These are phyloP conservation scores for Dasypus novemcinctus DNA, from an alignment of 2,113 vertebrate genomes.

Conservation along the genomic window DNA sequence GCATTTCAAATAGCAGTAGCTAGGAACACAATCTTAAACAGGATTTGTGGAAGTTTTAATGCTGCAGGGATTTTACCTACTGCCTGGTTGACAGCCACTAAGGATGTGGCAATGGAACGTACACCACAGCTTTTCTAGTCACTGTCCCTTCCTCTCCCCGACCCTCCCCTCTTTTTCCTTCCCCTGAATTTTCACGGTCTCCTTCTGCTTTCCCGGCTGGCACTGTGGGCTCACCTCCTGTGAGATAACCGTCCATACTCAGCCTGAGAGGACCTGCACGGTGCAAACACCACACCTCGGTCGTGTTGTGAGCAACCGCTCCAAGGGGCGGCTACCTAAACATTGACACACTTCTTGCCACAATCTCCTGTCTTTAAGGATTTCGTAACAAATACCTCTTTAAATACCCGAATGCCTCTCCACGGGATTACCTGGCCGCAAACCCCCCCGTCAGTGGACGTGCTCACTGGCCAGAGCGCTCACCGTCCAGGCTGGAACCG, in stretches of 20 bases:
- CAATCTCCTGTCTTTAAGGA: conserved; percentile 28
- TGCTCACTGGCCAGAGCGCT: not conserved
- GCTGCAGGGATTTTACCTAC: not conserved
- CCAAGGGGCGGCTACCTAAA: conserved; percentile 73
- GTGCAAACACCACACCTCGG: conserved; percentile 74
- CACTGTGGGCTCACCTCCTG: conserved; percentile 63
- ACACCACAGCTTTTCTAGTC: not conserved
- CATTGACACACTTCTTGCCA: conserved; percentile 36
- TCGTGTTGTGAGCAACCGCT: conserved; percentile 78
- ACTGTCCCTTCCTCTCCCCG: not conserved
- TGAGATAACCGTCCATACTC: conserved; percentile 80
- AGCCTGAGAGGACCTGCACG: conserved; percentile 80
- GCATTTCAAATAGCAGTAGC: not conserved
- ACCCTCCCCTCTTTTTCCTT: not conserved
- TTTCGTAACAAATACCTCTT: conserved; percentile 48
- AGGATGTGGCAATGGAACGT: not conserved
- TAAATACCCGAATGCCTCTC: not conserved
- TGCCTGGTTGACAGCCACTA: not conserved
- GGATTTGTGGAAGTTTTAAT: not conserved
- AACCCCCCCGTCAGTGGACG: not conserved
- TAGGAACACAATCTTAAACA: not conserved
- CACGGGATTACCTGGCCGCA: not conserved
- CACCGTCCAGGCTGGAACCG: conserved; percentile 23
- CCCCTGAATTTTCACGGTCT: conserved; percentile 46
- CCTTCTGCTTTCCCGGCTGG: conserved; percentile 75